phyloP scores from a whole-genome alignment of 1,140 invertebrate species.

The Trichogramma pretiosum region DNA sequence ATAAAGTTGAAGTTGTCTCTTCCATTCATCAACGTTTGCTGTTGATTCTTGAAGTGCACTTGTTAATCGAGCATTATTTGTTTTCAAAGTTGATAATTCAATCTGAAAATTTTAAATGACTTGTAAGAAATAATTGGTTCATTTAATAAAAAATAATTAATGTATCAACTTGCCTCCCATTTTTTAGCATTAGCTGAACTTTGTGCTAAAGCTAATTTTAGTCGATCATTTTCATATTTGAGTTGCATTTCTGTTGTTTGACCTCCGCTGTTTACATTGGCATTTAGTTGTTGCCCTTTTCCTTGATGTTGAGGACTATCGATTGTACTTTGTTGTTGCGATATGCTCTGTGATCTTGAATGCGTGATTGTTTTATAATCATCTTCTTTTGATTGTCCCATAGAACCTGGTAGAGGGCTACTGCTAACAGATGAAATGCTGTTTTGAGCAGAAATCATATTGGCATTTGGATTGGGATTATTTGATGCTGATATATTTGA shows the following conservation, averaged over 20 bases:
- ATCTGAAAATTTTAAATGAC: slow-evolving; percentile 54
- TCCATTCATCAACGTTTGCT: slow-evolving; percentile 97
- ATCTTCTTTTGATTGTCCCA: slow-evolving; percentile 39
- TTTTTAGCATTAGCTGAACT: slow-evolving; percentile 96
- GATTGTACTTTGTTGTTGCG: slow-evolving; percentile 41
- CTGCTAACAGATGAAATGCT: slow-evolving; percentile 44
- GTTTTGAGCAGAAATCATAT: slow-evolving; percentile 42
- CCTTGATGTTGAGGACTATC: slow-evolving; percentile 44
- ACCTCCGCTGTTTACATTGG: slow-evolving; percentile 18
- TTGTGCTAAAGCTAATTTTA: slow-evolving; percentile 91
- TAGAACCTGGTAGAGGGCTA: slow-evolving; percentile 38
- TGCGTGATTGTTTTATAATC: slow-evolving; percentile 42
- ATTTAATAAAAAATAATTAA: slow-evolving; percentile 4
- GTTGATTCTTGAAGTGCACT: slow-evolving; percentile 94
- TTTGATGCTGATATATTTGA: slow-evolving; percentile 42
- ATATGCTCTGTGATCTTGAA: slow-evolving; percentile 42
- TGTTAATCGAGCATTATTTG: slow-evolving; percentile 89
- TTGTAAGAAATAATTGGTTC: no score
- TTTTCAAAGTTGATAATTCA: slow-evolving; percentile 90
- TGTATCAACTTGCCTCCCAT: slow-evolving; percentile 64
- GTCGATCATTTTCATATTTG: slow-evolving; percentile 93
- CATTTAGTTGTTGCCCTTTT: slow-evolving; percentile 28
- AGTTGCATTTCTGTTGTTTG: slow-evolving; percentile 72
- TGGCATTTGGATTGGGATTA: slow-evolving; percentile 40
- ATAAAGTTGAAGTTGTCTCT: slow-evolving; percentile 88